phyloP scores from a whole-genome alignment of 2,888 invertebrate species.

The Balanococcus diminutus region DNA sequence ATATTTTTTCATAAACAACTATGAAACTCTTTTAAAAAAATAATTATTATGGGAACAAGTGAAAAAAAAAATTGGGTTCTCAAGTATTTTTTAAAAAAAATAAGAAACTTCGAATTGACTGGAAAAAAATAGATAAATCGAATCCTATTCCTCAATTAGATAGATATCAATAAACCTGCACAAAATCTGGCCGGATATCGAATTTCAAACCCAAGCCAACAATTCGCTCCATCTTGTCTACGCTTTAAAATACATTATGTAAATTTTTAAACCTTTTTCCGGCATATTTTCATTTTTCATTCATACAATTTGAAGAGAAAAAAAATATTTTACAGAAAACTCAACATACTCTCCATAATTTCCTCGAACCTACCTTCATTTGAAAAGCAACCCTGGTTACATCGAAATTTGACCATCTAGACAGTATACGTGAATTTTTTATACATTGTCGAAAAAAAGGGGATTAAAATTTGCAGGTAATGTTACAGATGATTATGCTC shows the following conservation, averaged over 20 bases:
- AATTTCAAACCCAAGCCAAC: not conserved
- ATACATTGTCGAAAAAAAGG: slow-evolving; percentile 39
- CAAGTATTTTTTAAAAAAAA: too few relatives aligned
- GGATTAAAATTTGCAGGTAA: slow-evolving; percentile 51
- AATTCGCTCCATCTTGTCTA: not conserved
- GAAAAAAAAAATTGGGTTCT: too few relatives aligned
- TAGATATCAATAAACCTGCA: too few relatives aligned
- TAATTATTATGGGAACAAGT: too few relatives aligned
- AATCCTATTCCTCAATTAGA: too few relatives aligned
- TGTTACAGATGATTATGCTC: slow-evolving; percentile 50
- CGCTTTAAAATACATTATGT: not conserved
- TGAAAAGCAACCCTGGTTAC: not conserved
- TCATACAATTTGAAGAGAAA: not conserved
- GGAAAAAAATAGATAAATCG: too few relatives aligned
- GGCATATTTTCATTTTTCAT: not conserved
- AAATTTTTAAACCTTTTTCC: not conserved
- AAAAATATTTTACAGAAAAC: not conserved
- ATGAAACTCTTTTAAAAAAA: too few relatives aligned
- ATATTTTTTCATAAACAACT: too few relatives aligned
- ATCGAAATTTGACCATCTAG: not conserved
- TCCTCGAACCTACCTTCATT: not conserved
- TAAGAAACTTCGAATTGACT: too few relatives aligned
- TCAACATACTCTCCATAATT: not conserved
- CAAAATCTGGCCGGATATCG: not conserved
- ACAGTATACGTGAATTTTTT: slow-evolving; percentile 1